Conservation (phyloP, 1,140 invertebrate species). For the Leptinotarsa defecta region DNA sequence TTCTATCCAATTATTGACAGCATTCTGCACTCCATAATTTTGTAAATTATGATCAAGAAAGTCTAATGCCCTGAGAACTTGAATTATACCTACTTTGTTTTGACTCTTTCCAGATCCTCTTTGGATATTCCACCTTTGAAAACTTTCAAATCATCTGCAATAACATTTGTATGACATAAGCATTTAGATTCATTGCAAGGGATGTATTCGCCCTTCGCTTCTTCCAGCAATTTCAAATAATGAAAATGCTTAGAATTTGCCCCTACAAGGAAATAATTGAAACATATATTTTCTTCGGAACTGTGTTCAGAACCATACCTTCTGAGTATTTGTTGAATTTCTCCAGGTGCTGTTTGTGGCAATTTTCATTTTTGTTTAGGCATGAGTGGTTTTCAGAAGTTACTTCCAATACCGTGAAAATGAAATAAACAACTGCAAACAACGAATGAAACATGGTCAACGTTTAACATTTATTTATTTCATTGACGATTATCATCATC, state of each 20-base stretch:
- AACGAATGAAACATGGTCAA: no score
- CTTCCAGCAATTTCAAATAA: conserved; percentile 55
- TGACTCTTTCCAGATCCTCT: conserved; percentile 65
- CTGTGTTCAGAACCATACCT: conserved; percentile 26
- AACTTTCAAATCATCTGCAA: conserved; percentile 70
- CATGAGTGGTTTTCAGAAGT: conserved; percentile 13
- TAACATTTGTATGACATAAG: conserved; percentile 67
- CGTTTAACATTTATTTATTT: no score
- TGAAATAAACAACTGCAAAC: no score
- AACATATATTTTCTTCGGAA: background rate
- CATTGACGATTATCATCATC: no score
- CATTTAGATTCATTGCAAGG: conserved; percentile 61
- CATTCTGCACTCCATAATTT: background rate
- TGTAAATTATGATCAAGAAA: background rate
- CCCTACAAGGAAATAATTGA: conserved; percentile 24
- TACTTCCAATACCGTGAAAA: no score
- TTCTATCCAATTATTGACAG: no score
- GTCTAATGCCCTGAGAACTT: no score
- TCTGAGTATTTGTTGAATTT: conserved; percentile 41
- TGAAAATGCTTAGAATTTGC: conserved; percentile 43
- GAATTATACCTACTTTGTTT: conserved; percentile 58
- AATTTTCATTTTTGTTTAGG: conserved; percentile 19
- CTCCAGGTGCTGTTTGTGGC: conserved; percentile 23
- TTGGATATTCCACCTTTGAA: conserved; percentile 74
- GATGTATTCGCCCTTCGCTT: conserved; percentile 55